Percentiles rank a stretch among this genome's conserved stretches.
Evolutionary conservation across 1,140 invertebrate genomes (phyloP).

Genomic region (Aradophagus sp.): DNA sequence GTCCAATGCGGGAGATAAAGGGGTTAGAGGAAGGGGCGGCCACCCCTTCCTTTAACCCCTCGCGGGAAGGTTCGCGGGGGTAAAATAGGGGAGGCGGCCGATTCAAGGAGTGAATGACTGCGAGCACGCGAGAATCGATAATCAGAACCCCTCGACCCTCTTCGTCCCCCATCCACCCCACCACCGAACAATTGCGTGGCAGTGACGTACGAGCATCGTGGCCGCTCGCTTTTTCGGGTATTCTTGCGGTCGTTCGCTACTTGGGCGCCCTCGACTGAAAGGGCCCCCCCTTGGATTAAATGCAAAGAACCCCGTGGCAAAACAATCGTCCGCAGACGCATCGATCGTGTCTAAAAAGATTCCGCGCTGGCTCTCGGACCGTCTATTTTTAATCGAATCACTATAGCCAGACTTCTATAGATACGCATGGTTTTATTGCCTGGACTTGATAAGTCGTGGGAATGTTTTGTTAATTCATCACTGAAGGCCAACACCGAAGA

Average conservation of each 20-base stretch:
- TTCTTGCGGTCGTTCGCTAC: conserved; percentile 30
- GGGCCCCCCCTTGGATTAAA: conserved; percentile 11
- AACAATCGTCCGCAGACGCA: conserved; percentile 10
- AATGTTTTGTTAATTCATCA: conserved; percentile 22
- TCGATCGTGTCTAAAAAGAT: conserved; percentile 12
- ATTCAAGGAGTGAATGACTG: conserved; percentile 65
- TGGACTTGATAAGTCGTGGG: conserved; percentile 11
- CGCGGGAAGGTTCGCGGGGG: background rate
- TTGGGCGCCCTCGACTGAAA: conserved; percentile 13
- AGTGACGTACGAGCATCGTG: conserved; percentile 59
- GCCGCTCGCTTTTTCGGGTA: conserved; percentile 38
- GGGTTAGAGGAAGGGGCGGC: conserved; percentile 2
- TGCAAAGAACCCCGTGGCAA: conserved; percentile 5
- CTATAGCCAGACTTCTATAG: conserved; percentile 21
- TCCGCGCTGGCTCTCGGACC: background rate
- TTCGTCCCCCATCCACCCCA: too few species aligned
- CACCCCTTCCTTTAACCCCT: too few species aligned
- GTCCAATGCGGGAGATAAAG: conserved; percentile 21
- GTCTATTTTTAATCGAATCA: conserved; percentile 14
- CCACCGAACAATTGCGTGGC: conserved; percentile 52
- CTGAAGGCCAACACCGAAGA: conserved; percentile 12
- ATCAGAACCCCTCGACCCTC: conserved; percentile 61
- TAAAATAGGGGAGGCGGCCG: conserved; percentile 33
- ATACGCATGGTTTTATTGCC: conserved; percentile 2
- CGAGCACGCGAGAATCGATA: conserved; percentile 71